Evolutionary conservation across 92 coral and sea anemone species (phyloP).

Genomic region (Porites divaricata): DNA sequence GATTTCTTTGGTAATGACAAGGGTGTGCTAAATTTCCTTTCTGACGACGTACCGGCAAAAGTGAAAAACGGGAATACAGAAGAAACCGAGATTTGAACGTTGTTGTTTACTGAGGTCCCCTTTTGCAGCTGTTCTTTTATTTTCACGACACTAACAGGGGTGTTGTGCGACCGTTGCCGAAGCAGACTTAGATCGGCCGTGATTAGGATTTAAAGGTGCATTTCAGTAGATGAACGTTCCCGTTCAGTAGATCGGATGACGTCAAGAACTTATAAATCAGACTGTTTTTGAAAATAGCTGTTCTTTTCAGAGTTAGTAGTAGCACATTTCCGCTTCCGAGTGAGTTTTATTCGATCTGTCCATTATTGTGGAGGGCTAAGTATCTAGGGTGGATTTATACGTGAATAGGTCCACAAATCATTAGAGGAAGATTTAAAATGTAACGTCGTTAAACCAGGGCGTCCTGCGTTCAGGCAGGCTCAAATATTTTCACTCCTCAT

Average conservation of each 20-base stretch:
- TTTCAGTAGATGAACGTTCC: slow-evolving; percentile 6
- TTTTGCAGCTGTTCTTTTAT: neutral
- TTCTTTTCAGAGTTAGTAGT: neutral
- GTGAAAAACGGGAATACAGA: slow-evolving; percentile 17
- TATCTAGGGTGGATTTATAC: neutral
- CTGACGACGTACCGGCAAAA: slow-evolving; percentile 14
- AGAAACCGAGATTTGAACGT: slow-evolving; percentile 34
- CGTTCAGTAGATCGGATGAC: neutral
- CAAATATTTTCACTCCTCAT: slow-evolving; percentile 22
- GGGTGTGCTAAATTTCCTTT: slow-evolving; percentile 89
- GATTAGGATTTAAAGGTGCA: neutral
- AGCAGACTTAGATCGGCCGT: neutral
- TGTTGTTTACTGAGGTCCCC: neutral
- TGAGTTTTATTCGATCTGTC: neutral
- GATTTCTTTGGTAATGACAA: slow-evolving; percentile 92
- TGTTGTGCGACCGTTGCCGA: neutral
- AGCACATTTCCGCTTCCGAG: neutral
- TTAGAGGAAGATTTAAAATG: slow-evolving; percentile 1
- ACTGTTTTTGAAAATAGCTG: neutral
- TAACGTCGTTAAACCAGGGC: neutral
- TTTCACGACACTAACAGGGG: neutral
- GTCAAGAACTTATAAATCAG: neutral
- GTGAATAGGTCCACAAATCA: neutral
- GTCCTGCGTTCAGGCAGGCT: neutral
- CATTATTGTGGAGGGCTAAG: slow-evolving; percentile 12